Base-by-base conservation (phyloP, 1,140 invertebrate genomes). In the Ridgeia piscesae region DNA sequence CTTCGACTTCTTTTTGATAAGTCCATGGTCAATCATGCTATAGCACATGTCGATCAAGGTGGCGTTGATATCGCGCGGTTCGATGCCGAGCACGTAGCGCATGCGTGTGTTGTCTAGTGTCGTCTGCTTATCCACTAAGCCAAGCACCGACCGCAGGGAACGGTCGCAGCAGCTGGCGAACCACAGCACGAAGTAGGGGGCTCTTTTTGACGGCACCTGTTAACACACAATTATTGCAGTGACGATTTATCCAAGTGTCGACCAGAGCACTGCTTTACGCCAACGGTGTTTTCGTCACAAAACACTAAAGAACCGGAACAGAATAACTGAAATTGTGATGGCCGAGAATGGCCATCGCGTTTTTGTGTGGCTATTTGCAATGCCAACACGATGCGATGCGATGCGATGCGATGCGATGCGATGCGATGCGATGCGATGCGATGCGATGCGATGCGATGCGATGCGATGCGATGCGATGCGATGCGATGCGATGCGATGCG, bases 11-110 rank as follows among this genome's bases (percentile, higher is more conserved):
- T 96, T 96, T 92, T 96, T 96, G 2, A 96, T 94, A 11, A 96
- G 93, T 50, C 96, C 96, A 33, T 94, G 93, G 89, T 96, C 96
- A 90, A 97, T 96, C 91, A 97, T 93, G 92, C 95, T 95, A 93
- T 96, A 96, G 9, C 96, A 96, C 95, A 96, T 96, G 89, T 97
- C 96, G 50, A 96, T 94, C 9, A 97, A 92, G 2, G 96, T 96
- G 17, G 95, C 95, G 92, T 96, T 95, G 14, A 94, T 92, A 91
- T 96, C 94, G 48, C 93, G 93, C 89, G 95, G 96, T 89, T 94
- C 94, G 27, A 96, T 95, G 33, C 94, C 95, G 27, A 96, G 94
- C 27, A 96, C 93, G 89, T 95, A 94, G 93, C 95, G 95, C 94
- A 77, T 77, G 58, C 58, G 58, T 21, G 58, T 77, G 58, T 77